Base-by-base conservation (phyloP, 2,797 vertebrate genomes). In the Spinus olivaceus region DNA sequence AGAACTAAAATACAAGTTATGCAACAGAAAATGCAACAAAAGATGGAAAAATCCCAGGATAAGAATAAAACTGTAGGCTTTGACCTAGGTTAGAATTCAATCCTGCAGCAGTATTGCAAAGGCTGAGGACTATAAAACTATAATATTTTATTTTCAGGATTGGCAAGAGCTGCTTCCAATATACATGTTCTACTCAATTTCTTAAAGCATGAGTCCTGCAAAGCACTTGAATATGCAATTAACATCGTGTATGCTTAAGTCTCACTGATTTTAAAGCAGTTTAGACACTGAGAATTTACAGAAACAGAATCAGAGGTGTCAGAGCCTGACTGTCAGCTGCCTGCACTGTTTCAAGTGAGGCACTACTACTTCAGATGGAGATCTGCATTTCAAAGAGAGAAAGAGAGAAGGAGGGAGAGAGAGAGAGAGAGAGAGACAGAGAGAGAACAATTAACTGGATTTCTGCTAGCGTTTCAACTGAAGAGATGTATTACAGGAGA, bases 1-100 rank as follows among this genome's bases (percentile, higher is more conserved):
- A 78, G 81, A 78, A 65, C 25, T 72, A 66, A 95, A 86, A 59
- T 71, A 35, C 28, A 42, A 47, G 37, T 89, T 93, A 82, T 14
- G 37, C 57, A 96, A 95, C 59, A 76, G 39, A 91, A 97, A 93
- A 95, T 4, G 35, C 57, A 89, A 85, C 46, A 88, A 89, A 86
- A 90, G 8, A 59, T 51, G 70, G 39, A 63, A 93, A 95, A 92
- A 65, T 51, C 63, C 53, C 54, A 69, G 23, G 39, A 78, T 81
- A 66, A 80, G 86, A 77, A 82, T 71, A 83, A 83, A 93, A 72
- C n/a, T 17, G 18, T 50, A 69, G 54, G 33, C 57, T 86, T 65
- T 67, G 35, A 64, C 32, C 46, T 66, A 33, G 37, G 69, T 73
- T 83, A 66, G 60, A 88, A 82, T 50, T 85, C 42, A 69, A 5